Percentiles rank a stretch among this genome's conserved stretches.
These are phyloP conservation scores for Elymnias hypermnestra DNA, from an alignment of 1,140 invertebrate species.

Conservation along the genomic window DNA sequence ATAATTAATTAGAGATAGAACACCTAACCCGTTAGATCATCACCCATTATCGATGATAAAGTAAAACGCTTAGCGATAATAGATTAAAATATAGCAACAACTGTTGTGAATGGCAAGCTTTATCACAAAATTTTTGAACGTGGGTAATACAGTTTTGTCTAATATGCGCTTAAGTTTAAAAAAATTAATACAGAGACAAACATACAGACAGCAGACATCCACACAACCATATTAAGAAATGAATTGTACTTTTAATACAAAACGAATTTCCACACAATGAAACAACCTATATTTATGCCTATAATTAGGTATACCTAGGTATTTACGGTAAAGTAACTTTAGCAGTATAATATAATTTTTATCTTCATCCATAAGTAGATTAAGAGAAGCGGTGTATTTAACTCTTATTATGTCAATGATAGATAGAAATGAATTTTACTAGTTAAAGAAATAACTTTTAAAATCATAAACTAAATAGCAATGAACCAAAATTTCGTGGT, in stretches of 20 bases:
- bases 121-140: background rate
- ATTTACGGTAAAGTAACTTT: conserved; percentile 51
- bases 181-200: background rate
- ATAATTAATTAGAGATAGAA: too few relatives aligned
- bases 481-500: too few relatives aligned
- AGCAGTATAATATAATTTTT: too few relatives aligned
- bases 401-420: too few relatives aligned
- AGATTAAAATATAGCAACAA: background rate
- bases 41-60: too few relatives aligned
- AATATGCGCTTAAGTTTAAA: background rate
- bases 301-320: conserved; percentile 44
- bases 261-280: conserved; percentile 1
- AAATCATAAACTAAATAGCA: too few relatives aligned
- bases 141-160: background rate
- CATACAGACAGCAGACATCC: conserved; percentile 11
- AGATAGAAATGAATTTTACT: too few relatives aligned
- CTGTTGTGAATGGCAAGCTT: background rate
- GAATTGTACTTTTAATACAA: conserved; percentile 4
- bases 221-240: conserved; percentile 19
- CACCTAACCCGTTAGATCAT: too few relatives aligned
- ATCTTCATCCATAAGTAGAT: too few relatives aligned
- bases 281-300: conserved; percentile 2
- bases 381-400: too few relatives aligned
- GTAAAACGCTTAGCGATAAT: background rate
- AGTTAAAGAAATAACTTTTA: too few relatives aligned